Evolutionary conservation across 1,140 invertebrate species (phyloP).

Genomic region (Cyclargus thomasi): DNA sequence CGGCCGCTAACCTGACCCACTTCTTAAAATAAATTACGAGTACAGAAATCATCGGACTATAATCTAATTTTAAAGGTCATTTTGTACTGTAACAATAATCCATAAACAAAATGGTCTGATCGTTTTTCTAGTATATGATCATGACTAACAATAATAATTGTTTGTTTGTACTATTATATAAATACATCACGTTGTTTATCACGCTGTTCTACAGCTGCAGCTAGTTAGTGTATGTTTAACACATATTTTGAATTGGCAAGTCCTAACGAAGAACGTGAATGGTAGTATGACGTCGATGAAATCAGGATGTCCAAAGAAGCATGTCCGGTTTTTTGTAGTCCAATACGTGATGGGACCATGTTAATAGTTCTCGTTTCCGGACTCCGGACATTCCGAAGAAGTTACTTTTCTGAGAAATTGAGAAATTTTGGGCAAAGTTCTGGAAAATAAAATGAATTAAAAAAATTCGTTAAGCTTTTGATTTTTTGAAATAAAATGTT

Average conservation of each 20-base stretch:
- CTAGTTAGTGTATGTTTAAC: background rate
- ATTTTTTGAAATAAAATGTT: too few species aligned
- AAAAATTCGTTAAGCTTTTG: too few species aligned
- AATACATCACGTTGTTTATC: background rate
- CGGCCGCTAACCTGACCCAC: slow-evolving; percentile 59
- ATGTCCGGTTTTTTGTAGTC: slow-evolving; percentile 16
- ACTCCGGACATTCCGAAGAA: slow-evolving; percentile 2
- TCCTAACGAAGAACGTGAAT: background rate
- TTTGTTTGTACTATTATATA: too few species aligned
- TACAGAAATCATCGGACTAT: background rate
- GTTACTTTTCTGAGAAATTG: background rate
- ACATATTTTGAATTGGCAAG: background rate
- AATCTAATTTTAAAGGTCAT: slow-evolving; percentile 1
- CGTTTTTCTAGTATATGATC: background rate
- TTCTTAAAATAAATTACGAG: slow-evolving; percentile 50
- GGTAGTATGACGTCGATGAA: slow-evolving; percentile 6
- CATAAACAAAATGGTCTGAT: background rate
- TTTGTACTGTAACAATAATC: background rate
- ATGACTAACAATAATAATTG: too few species aligned
- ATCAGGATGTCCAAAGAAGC: slow-evolving; percentile 14
- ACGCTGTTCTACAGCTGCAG: background rate
- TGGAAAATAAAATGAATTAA: background rate
- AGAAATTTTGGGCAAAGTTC: background rate
- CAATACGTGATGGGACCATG: slow-evolving; percentile 7
- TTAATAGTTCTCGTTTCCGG: background rate